These are phyloP conservation scores for Caenorhabditis sp. DNA, from an alignment of 2,888 invertebrate genomes.

Conservation along the genomic window DNA sequence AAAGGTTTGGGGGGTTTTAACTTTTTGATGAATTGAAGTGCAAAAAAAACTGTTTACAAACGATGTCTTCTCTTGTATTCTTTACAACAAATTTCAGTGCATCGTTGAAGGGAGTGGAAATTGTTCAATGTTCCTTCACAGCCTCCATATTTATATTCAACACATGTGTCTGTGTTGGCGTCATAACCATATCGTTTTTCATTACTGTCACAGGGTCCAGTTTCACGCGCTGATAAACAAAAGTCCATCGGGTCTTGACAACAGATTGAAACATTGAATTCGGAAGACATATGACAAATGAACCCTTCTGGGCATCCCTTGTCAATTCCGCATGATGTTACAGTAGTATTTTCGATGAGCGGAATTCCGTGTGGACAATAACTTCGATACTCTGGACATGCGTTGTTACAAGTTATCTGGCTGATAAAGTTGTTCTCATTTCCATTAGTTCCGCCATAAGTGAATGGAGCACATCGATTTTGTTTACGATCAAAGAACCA, in stretches of 20 bases:
- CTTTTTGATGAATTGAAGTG: background rate
- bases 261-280: slow-evolving; percentile 64
- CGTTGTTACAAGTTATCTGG: slow-evolving; percentile 52
- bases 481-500: slow-evolving; percentile 64
- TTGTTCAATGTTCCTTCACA: slow-evolving; percentile 69
- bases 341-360: slow-evolving; percentile 52
- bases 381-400: slow-evolving; percentile 60
- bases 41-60: slow-evolving; percentile 16
- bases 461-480: slow-evolving; percentile 62
- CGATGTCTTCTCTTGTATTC: slow-evolving; percentile 60
- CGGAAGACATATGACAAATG: slow-evolving; percentile 67
- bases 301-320: slow-evolving; percentile 64
- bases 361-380: slow-evolving; percentile 69
- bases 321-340: slow-evolving; percentile 64
- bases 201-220: slow-evolving; percentile 60
- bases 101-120: slow-evolving; percentile 64
- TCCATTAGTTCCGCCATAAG: slow-evolving; percentile 63
- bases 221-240: slow-evolving; percentile 64
- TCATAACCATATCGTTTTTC: slow-evolving; percentile 65
- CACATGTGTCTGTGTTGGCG: slow-evolving; percentile 61
- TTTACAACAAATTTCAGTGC: slow-evolving; percentile 69
- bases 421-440: slow-evolving; percentile 69
- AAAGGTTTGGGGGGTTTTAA: background rate
- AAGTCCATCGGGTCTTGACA: slow-evolving; percentile 69
- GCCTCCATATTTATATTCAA: slow-evolving; percentile 66